Evolutionary conservation across 2,113 vertebrate species (phyloP), one percentile per base, ranked within the genome.

Genomic region (Lichenostomus cassidix): DNA sequence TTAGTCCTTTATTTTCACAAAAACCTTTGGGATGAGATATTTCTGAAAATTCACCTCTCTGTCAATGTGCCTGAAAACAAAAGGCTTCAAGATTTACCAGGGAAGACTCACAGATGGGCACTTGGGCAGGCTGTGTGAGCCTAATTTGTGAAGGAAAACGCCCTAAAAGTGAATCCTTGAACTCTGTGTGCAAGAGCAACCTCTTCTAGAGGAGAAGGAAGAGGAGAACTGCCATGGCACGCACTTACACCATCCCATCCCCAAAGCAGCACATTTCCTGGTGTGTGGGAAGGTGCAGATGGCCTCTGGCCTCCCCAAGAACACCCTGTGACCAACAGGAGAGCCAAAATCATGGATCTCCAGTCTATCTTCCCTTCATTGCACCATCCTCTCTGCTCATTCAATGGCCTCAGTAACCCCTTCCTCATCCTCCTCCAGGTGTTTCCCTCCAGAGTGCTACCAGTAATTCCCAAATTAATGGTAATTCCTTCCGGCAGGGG

Each of bases 31-130:
- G 60, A 84, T 76, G 80, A 90, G 75, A 50, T 70, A 74, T 84
- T 91, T 81, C 77, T 92, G 92, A 89, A 94, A 92, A 27, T 44
- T 91, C 74, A 70, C 64, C 84, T 77, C 44, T 75, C 81, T 84
- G 47, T 56, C 81, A 84, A 17, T 39, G 83, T 55, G 49, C 60
- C 77, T 63, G 81, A 75, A 95, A 92, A 84, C 73, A 94, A 92
- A 89, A 82, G 39, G 24, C 58, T 91, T 86, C 39, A 46, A 33
- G 64, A 78, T 12, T 42, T 70, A 53, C 46, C 42, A 20, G 50
- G 47, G 46, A 67, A 83, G 60, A 37, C 15, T 69, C 44, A 58
- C 0, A 7, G 79, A 55, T 2, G 4, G 59, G 46, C 0, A 10
- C 76, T 91, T 50, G 37, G 56, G 11, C 68, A 81, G 89, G 37